These are phyloP conservation scores for Larimichthys crocea DNA, from an alignment of 2,113 vertebrate genomes.

Conservation along the genomic window DNA sequence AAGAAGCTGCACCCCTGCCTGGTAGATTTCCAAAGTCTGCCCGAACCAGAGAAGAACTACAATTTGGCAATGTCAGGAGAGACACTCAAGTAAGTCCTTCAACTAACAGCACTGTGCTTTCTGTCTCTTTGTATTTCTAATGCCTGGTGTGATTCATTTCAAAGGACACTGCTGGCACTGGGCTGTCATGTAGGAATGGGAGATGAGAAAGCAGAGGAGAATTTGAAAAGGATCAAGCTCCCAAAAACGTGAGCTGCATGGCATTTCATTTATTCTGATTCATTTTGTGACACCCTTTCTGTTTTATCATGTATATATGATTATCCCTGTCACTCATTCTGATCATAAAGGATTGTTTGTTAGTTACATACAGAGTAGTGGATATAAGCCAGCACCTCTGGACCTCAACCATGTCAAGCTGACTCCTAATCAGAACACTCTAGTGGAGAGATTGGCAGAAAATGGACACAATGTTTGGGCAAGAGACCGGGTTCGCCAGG, in stretches of 20 bases:
- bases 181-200: conserved; percentile 97
- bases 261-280: background rate
- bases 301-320: background rate
- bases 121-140: conserved; percentile 24
- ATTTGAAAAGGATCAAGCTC: conserved; percentile 91
- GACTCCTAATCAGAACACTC: conserved; percentile 91
- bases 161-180: conserved; percentile 90
- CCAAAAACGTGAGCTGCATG: conserved; percentile 89
- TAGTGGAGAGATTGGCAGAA: conserved; percentile 93
- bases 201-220: conserved; percentile 94
- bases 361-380: conserved; percentile 90
- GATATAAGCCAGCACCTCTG: conserved; percentile 91
- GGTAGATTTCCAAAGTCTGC: conserved; percentile 90
- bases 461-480: conserved; percentile 96
- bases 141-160: conserved; percentile 17
- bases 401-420: conserved; percentile 91
- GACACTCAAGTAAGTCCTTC: conserved; percentile 89
- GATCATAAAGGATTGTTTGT: conserved; percentile 9
- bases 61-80: conserved; percentile 96
- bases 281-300: background rate
- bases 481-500: conserved; percentile 90
- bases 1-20: conserved; percentile 93
- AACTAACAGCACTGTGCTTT: background rate
- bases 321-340: background rate
- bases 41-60: conserved; percentile 93